A percentile compares a stretch with the other conserved stretches of the same genome.
phyloP scores from a whole-genome alignment of 92 coral and sea anemone genomes.

The Micromussa lordhowensis region DNA sequence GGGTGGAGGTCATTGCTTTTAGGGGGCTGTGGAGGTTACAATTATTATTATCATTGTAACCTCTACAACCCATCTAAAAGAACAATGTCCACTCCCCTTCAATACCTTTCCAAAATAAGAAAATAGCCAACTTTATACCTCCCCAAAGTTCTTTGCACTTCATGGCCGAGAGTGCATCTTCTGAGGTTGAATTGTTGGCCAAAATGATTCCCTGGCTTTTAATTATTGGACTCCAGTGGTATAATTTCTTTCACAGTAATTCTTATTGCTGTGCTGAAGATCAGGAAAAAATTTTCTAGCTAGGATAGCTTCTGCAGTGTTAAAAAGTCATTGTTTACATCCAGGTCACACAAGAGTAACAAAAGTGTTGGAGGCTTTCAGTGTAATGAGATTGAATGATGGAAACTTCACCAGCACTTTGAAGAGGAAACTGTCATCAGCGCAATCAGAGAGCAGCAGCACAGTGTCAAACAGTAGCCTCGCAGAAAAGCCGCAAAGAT shows the following conservation, averaged over 20 bases:
- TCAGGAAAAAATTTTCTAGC: too few relatives aligned
- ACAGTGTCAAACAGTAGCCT: slow-evolving; percentile 46
- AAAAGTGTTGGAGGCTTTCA: slow-evolving; percentile 94
- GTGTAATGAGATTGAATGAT: slow-evolving; percentile 87
- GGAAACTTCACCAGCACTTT: slow-evolving; percentile 89
- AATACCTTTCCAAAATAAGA: background rate
- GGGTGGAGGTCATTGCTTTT: too few relatives aligned
- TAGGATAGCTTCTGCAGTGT: background rate
- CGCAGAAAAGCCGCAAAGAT: slow-evolving; percentile 56
- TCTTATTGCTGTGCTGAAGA: too few relatives aligned
- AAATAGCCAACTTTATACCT: background rate
- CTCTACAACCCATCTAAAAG: too few relatives aligned
- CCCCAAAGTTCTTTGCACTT: background rate
- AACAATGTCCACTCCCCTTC: background rate
- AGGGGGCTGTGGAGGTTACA: too few relatives aligned
- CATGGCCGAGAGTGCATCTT: background rate
- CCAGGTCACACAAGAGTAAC: slow-evolving; percentile 93
- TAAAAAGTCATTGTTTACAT: background rate
- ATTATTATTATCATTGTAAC: too few relatives aligned
- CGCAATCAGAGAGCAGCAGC: slow-evolving; percentile 51
- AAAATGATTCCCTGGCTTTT: too few relatives aligned
- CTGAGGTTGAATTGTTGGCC: too few relatives aligned
- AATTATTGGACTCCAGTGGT: too few relatives aligned
- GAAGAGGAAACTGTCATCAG: slow-evolving; percentile 80
- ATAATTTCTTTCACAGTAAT: too few relatives aligned